A percentile compares a stretch with the other conserved stretches of the same genome.
These are phyloP conservation scores for Callorhinus ursinus DNA, from an alignment of 2,113 vertebrate species.

Conservation along the genomic window DNA sequence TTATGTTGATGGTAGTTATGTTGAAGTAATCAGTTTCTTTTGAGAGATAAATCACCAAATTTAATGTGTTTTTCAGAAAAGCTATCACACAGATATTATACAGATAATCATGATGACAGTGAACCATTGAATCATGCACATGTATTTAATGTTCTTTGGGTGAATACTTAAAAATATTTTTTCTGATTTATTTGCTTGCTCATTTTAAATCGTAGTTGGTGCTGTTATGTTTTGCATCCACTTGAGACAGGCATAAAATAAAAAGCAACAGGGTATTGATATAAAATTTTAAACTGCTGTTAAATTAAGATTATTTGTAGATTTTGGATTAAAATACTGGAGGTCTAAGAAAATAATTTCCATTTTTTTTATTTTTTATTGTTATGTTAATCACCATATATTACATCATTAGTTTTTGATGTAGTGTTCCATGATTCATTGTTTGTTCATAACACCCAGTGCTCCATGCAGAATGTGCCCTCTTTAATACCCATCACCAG, in stretches of 20 bases:
- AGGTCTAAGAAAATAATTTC: constrained; percentile 22
- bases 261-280: constrained; percentile 34
- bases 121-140: constrained; percentile 62
- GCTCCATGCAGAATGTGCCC: no score
- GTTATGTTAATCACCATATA: no score
- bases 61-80: constrained; percentile 66
- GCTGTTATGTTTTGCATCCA: constrained; percentile 24
- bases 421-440: no score
- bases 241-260: background rate
- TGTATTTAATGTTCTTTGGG: constrained; percentile 55
- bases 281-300: constrained; percentile 41
- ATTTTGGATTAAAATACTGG: constrained; percentile 32
- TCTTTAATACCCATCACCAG: no score
- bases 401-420: no score
- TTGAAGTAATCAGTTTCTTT: constrained; percentile 59
- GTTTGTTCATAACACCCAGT: no score
- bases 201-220: constrained; percentile 37
- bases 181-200: constrained; percentile 30
- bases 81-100: background rate
- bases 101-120: constrained; percentile 14
- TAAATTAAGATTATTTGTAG: constrained; percentile 59
- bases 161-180: constrained; percentile 52
- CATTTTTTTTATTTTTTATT: background rate
- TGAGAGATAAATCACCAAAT: constrained; percentile 61
- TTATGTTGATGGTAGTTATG: constrained; percentile 48